These are phyloP conservation scores for Notiomystis cincta DNA, from an alignment of 2,113 vertebrate species.

Conservation along the genomic window DNA sequence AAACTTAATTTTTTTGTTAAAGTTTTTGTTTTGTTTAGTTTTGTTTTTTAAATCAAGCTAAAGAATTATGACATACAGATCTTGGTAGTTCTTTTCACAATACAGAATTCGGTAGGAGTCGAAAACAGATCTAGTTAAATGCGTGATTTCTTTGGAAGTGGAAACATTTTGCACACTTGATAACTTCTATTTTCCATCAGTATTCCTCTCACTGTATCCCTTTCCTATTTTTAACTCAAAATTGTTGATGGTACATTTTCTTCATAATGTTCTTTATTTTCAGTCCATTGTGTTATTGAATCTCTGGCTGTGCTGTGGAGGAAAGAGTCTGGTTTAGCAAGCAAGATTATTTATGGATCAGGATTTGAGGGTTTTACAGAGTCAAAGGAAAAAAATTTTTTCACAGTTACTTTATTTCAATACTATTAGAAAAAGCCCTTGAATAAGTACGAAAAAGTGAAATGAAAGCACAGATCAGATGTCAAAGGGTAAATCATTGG, in stretches of 20 bases:
- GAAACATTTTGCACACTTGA: neutral
- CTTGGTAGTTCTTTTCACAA: neutral
- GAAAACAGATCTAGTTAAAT: neutral
- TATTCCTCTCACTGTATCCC: neutral
- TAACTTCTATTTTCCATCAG: neutral
- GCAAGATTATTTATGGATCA: neutral
- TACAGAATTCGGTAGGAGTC: neutral
- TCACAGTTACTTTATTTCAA: neutral
- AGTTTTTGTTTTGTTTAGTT: neutral
- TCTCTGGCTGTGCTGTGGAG: neutral
- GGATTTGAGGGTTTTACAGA: neutral
- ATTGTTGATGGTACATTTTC: accelerated
- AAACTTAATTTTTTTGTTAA: neutral
- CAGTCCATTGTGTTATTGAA: neutral
- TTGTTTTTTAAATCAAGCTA: neutral
- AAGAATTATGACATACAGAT: neutral
- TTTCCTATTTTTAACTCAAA: neutral
- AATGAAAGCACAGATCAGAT: neutral
- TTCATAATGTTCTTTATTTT: neutral
- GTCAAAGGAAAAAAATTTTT: neutral
- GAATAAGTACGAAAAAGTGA: neutral
- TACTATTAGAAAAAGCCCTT: neutral
- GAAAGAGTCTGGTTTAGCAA: neutral
- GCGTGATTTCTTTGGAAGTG: neutral
- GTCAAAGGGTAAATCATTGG: neutral